phyloP scores from a whole-genome alignment of 2,113 vertebrate species.

The Prunella himalayana region DNA sequence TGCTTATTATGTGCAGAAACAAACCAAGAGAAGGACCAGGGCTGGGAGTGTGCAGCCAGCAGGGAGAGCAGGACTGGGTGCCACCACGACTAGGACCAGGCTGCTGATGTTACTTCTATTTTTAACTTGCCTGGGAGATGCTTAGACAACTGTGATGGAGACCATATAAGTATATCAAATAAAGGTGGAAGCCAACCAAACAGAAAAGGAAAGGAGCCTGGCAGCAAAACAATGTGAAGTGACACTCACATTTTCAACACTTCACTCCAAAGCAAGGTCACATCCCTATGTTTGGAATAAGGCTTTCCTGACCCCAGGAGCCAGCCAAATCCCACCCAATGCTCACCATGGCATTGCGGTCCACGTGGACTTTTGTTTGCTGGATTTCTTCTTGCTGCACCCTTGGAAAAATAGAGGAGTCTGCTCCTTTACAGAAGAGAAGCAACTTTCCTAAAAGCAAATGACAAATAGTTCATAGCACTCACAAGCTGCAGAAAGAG shows the following conservation, averaged over 20 bases:
- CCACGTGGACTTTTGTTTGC: conserved; percentile 85
- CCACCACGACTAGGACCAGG: not conserved
- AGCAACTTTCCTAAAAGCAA: conserved; percentile 81
- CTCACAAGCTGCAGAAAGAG: not conserved
- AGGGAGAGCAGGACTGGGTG: not conserved
- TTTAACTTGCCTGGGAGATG: not conserved
- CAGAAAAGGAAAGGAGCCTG: not conserved
- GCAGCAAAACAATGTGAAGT: not conserved
- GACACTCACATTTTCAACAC: conserved; percentile 13
- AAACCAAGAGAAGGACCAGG: not conserved
- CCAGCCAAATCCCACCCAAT: not conserved
- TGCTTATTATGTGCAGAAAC: not conserved
- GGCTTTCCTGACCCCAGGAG: not conserved
- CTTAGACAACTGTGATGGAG: not conserved
- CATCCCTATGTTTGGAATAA: conserved; percentile 16
- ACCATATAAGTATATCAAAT: conserved; percentile 1
- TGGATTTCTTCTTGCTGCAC: conserved; percentile 87
- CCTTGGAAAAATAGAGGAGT: conserved; percentile 91
- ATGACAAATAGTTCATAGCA: not conserved
- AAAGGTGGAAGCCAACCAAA: not conserved
- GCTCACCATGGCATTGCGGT: conserved; percentile 89
- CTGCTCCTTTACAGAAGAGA: conserved; percentile 97
- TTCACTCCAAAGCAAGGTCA: conserved; percentile 34
- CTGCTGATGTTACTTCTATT: not conserved
- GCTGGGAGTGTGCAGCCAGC: fast-evolving